phyloP scores from a whole-genome alignment of 2,797 vertebrate species.

The Otolemur crassicaudatus region DNA sequence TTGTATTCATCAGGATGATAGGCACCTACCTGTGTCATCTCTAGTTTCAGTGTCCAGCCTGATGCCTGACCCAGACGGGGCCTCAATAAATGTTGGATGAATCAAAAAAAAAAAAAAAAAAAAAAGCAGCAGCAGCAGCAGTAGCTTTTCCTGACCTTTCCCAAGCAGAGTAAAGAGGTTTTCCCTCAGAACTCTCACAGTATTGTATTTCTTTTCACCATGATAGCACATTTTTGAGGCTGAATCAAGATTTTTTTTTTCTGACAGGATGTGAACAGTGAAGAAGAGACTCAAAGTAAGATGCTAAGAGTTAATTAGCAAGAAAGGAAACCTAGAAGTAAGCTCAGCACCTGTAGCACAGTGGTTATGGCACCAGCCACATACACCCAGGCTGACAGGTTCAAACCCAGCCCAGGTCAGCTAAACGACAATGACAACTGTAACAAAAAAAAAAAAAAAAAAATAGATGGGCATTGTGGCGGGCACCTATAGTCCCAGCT shows the following conservation, averaged over 20 bases:
- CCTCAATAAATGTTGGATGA: background rate
- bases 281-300: background rate
- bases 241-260: background rate
- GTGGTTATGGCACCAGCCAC: too few relatives aligned
- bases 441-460: too few relatives aligned
- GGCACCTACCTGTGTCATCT: background rate
- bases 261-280: conserved; percentile 1
- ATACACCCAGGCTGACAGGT: too few relatives aligned
- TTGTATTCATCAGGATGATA: background rate
- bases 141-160: background rate
- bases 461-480: too few relatives aligned
- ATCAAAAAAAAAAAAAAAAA: background rate
- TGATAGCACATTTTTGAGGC: background rate
- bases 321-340: background rate
- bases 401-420: too few relatives aligned
- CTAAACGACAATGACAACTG: too few relatives aligned
- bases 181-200: background rate
- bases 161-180: background rate
- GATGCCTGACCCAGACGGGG: background rate
- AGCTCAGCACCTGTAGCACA: too few relatives aligned
- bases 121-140: too few relatives aligned
- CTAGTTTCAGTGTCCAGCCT: background rate
- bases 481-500: too few relatives aligned
- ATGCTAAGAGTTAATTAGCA: background rate
- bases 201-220: background rate